A percentile compares a stretch with the other conserved stretches of the same genome.
These are phyloP conservation scores for Odocoileus virginianus DNA, from an alignment of 2,113 vertebrate species.

Conservation along the genomic window DNA sequence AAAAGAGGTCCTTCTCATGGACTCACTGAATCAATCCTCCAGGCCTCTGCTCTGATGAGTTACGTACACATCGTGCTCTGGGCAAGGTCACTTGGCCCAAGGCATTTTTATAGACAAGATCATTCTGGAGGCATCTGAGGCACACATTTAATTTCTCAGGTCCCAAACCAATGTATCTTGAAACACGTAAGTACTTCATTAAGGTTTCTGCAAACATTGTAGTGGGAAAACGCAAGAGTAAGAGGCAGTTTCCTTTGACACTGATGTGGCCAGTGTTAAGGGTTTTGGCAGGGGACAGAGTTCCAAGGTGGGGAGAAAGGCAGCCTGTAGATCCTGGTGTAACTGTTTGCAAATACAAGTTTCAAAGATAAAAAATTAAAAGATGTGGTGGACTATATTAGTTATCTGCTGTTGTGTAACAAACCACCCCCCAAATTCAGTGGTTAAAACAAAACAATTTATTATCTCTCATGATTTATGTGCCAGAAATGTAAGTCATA, in stretches of 20 bases:
- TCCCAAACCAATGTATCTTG: background rate
- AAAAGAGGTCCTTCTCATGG: background rate
- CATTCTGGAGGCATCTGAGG: background rate
- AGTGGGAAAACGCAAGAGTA: background rate
- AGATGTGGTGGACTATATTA: background rate
- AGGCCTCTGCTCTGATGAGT: background rate
- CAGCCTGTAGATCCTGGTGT: background rate
- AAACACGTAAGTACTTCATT: slow-evolving; percentile 22
- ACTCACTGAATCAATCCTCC: background rate
- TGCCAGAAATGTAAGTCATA: background rate
- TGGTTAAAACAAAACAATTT: background rate
- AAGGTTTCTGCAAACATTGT: background rate
- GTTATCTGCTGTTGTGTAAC: background rate
- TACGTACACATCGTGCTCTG: background rate
- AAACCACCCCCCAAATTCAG: background rate
- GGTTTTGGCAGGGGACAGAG: background rate
- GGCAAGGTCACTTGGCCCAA: background rate
- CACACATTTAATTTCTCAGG: slow-evolving; percentile 2
- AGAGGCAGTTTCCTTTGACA: background rate
- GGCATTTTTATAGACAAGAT: background rate
- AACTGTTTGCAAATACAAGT: background rate
- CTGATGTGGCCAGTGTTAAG: background rate
- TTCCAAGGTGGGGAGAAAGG: background rate
- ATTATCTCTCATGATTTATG: background rate
- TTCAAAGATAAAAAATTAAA: background rate